Evolutionary conservation across 2,797 vertebrate genomes (phyloP), one percentile per base, ranked within the genome.

Genomic region (Megalops cyprinoides): DNA sequence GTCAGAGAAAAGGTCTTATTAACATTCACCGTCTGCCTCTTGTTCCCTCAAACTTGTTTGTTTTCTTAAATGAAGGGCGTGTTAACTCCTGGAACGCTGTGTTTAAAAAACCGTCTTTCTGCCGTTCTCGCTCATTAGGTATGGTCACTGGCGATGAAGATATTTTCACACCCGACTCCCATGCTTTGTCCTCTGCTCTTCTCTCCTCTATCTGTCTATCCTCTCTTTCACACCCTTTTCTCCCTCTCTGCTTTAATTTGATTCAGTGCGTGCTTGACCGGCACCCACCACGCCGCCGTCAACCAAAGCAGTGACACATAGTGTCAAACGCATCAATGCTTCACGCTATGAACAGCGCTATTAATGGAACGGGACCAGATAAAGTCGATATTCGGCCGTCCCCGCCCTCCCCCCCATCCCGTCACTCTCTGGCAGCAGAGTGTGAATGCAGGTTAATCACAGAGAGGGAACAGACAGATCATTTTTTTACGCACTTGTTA

Each of bases 291-390:
- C 51, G 39, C 31, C 46, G 79, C 80, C 74, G 73, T 25, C 82
- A 77, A 87, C 77, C 84, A 82, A 81, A 84, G 79, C 67, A 82
- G 73, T 23, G 4, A 79, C 23, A 10, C 60, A 44, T 6, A 51
- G 65, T 58, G 49, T 60, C 55, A 39, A 28, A 48, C 69, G 42
- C 4, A 44, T 15, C 84, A 51, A 80, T 31, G 74, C 60, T 81
- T 88, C 67, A 81, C 81, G 71, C 83, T 67, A 79, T 85, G 76
- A 83, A 81, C 85, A 85, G 83, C 71, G 81, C 77, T 82, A 83
- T 85, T 85, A 80, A 87, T 91, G 87, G 81, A 87, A 53, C 76
- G 78, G 55, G 77, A 85, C 81, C 73, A 83, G 84, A 85, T 82
- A 85, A 82, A 83, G 65, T 78, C 28, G 81, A 86, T 79, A 75